Conservation (phyloP, 2,888 invertebrate genomes). For the Tolmerus cingulatus region DNA sequence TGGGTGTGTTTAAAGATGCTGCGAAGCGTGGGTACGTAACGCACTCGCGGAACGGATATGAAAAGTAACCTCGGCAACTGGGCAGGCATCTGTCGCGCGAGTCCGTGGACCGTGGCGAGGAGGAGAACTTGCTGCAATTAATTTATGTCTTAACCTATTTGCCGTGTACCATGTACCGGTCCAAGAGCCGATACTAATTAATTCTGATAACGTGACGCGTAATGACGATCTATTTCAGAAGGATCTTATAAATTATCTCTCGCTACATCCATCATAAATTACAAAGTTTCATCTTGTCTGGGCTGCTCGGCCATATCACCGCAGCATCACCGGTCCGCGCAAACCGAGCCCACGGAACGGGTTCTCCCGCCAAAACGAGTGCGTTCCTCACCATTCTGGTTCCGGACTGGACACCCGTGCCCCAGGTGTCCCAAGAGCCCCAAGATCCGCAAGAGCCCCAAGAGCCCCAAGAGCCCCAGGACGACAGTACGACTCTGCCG, state of each 20-base stretch:
- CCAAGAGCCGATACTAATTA: constrained; percentile 45
- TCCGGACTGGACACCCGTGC: background rate
- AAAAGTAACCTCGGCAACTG: constrained; percentile 1
- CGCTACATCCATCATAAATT: constrained; percentile 43
- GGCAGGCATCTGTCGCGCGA: background rate
- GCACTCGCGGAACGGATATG: background rate
- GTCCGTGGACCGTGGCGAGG: background rate
- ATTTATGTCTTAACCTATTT: constrained; percentile 45
- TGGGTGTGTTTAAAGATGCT: background rate
- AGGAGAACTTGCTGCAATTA: constrained; percentile 27
- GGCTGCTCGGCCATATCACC: background rate
- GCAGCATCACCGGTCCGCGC: background rate
- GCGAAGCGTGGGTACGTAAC: background rate
- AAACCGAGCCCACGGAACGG: constrained; percentile 9
- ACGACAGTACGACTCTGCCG: background rate
- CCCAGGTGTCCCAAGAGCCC: background rate
- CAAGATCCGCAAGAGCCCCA: background rate
- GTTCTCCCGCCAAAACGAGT: constrained; percentile 19
- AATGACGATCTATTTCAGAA: constrained; percentile 47
- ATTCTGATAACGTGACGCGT: constrained; percentile 48
- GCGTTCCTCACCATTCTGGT: background rate
- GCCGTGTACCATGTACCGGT: constrained; percentile 8
- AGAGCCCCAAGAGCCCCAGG: background rate
- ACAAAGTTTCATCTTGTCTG: constrained; percentile 40
- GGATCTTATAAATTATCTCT: constrained; percentile 45